Evolutionary conservation across 2,797 vertebrate genomes (phyloP), one percentile per base, ranked within the genome.

Genomic region (Mastacembelus armatus): DNA sequence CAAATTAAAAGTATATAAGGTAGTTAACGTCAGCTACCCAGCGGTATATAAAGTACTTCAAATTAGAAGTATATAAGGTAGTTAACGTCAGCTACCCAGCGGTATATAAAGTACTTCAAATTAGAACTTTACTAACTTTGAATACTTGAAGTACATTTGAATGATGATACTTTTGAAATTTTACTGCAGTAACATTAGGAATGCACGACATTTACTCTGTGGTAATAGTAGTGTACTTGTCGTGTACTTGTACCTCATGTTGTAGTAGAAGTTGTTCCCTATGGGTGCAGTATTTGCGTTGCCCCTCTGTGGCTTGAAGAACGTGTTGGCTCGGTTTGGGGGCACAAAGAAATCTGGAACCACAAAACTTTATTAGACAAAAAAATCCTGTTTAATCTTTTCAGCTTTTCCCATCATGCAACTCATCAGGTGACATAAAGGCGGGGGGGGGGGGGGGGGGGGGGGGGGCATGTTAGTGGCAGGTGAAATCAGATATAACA

Each of bases 321-420:
- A 93, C 2, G 88, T 77, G 76, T 92, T 91, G 72, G 92, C 92
- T 59, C 24, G 88, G 47, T 54, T 74, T n/a, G 77, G 88, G 18
- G 81, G 61, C 71, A 90, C 54, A 75, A 93, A 92, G 66, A 91
- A 7, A 74, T 93, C 91, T 93, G 90, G 8, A 91, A 86, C 47
- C 48, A 72, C 48, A 85, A 55, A 48, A 56, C 4, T n/a, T 84
- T 58, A 62, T 22, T 67, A 21, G 38, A 68, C 58, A 30, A 52
- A 35, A n/a, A 74, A 35, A n/a, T 29, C 26, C 18, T 14, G 40
- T 40, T 38, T 4, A 35, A 14, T 47, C 19, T 21, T 6, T 11
- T 24, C 36, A 26, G 35, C 26, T 60, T 39, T 52, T 59, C 8
- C 0, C 10, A 15, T 19, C 6, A 5, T 67, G 26, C 47, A 68